phyloP scores from a whole-genome alignment of 2,113 vertebrate genomes.

The Oxygymnocypris stewartii region DNA sequence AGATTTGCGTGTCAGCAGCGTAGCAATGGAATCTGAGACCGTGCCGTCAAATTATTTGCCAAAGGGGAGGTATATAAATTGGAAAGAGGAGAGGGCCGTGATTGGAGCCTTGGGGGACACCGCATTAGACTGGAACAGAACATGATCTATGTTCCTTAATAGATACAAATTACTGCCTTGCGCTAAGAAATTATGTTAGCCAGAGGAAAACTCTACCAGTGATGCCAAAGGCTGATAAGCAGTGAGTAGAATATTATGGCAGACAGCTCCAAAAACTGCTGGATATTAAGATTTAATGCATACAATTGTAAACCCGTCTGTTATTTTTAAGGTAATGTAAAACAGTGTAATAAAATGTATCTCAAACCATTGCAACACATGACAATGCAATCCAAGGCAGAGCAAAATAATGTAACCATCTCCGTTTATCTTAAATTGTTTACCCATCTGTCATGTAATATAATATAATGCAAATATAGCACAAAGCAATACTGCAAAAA shows the following conservation, averaged over 20 bases:
- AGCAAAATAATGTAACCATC: neutral
- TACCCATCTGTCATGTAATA: neutral
- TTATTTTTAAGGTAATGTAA: neutral
- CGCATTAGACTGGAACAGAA: conserved; percentile 7
- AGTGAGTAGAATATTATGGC: neutral
- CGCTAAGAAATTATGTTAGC: neutral
- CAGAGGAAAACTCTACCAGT: neutral
- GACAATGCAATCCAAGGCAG: neutral
- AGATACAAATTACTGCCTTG: conserved; percentile 14
- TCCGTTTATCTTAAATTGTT: neutral
- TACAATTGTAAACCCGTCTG: neutral
- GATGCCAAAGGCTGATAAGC: conserved; percentile 18
- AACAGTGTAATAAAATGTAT: neutral
- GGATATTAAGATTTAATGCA: neutral
- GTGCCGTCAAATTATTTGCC: conserved; percentile 9
- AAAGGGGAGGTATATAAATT: conserved; percentile 20
- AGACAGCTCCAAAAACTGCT: neutral
- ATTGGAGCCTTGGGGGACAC: conserved; percentile 21
- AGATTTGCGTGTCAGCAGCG: conserved; percentile 12
- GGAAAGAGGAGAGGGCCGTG: conserved; percentile 27
- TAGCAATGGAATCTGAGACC: conserved; percentile 1
- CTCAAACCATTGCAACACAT: neutral
- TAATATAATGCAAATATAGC: neutral
- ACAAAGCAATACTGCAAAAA: neutral
- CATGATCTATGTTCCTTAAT: conserved; percentile 26